These are phyloP conservation scores for Pheosia gnoma DNA, from an alignment of 2,888 invertebrate genomes.

Conservation along the genomic window DNA sequence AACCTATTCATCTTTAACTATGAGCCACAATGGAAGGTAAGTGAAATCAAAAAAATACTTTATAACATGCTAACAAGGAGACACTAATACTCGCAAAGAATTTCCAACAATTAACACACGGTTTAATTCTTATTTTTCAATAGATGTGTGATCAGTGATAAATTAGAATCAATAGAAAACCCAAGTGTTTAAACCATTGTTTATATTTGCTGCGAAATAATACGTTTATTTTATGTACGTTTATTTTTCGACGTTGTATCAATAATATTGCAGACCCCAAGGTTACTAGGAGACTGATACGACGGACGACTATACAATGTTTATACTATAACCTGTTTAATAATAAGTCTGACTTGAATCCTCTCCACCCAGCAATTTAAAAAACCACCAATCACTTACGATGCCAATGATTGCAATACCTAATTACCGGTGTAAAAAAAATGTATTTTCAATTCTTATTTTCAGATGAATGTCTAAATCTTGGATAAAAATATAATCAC, in stretches of 20 bases:
- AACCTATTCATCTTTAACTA: conserved; percentile 10
- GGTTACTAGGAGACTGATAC: no score
- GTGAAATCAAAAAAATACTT: conserved; percentile 10
- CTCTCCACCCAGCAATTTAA: neutral
- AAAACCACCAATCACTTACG: neutral
- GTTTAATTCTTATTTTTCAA: neutral
- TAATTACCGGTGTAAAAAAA: no score
- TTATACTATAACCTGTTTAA: no score
- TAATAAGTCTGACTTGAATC: no score
- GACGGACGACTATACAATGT: no score
- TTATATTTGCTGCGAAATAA: no score
- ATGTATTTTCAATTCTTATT: neutral
- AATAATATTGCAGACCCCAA: no score
- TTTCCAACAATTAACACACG: no score
- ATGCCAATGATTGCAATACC: neutral
- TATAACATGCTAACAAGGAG: neutral
- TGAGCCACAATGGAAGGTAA: conserved; percentile 28
- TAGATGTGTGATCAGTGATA: neutral
- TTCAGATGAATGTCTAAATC: neutral
- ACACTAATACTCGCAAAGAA: no score
- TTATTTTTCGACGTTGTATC: no score
- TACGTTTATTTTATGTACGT: no score
- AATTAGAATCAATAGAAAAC: neutral
- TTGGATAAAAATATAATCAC: neutral
- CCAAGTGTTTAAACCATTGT: no score